Evolutionary conservation across 2,888 invertebrate species (phyloP).

Genomic region (Volucella zonaria): DNA sequence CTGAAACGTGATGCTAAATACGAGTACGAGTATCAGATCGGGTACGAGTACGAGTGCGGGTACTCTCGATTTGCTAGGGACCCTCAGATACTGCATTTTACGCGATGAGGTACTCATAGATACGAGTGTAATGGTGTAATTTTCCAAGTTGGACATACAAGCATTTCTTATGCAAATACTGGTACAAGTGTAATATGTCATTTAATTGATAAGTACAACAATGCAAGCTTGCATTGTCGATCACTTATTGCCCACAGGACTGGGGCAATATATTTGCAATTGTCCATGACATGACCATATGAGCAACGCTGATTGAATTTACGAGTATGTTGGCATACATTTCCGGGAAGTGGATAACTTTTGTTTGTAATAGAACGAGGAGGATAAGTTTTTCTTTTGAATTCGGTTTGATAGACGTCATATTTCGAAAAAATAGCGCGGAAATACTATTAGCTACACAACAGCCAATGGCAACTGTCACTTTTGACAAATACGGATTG

Average conservation of each 20-base stretch:
- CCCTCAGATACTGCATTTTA: too few species aligned
- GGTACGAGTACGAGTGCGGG: background rate
- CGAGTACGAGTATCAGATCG: background rate
- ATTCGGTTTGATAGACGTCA: too few species aligned
- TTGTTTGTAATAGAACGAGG: too few species aligned
- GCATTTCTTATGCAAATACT: constrained; percentile 34
- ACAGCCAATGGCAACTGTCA: too few species aligned
- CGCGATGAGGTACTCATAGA: too few species aligned
- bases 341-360: too few species aligned
- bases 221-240: background rate
- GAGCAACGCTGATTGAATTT: too few species aligned
- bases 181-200: constrained; percentile 14
- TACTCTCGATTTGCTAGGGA: background rate
- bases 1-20: constrained; percentile 65
- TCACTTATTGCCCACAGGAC: background rate
- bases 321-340: too few species aligned
- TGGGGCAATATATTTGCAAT: background rate
- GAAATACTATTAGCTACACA: too few species aligned
- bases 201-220: constrained; percentile 27
- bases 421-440: too few species aligned
- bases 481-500: too few species aligned
- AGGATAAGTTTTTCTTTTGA: too few species aligned
- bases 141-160: background rate
- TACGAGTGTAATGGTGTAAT: constrained; percentile 6
- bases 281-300: background rate